Evolutionary conservation across 2,113 vertebrate species (phyloP).

Genomic region (Amia ocellicauda): DNA sequence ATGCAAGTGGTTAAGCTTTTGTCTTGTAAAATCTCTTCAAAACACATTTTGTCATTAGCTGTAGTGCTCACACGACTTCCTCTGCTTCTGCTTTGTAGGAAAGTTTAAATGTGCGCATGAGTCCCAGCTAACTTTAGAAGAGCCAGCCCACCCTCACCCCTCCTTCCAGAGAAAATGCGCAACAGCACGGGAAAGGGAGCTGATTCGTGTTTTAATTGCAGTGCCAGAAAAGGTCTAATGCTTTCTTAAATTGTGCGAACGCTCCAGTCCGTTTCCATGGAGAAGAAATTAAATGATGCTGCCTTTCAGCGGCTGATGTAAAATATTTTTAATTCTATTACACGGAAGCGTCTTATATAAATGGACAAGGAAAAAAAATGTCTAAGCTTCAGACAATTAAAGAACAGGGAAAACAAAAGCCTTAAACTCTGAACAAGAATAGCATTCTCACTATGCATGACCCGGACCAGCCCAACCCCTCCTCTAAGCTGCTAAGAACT

Average conservation of each 20-base stretch:
- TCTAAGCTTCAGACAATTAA: constrained; percentile 12
- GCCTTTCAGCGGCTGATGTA: constrained; percentile 19
- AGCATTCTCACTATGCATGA: constrained; percentile 12
- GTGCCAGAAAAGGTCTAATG: too few relatives aligned
- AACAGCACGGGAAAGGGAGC: neutral
- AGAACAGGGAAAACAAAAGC: neutral
- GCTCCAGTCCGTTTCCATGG: constrained; percentile 18
- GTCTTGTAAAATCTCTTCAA: too few relatives aligned
- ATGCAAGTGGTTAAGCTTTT: too few relatives aligned
- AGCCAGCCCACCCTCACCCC: too few relatives aligned
- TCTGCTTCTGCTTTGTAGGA: too few relatives aligned
- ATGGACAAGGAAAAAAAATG: constrained; percentile 4
- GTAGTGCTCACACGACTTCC: too few relatives aligned
- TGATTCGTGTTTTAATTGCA: neutral
- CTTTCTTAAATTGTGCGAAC: too few relatives aligned
- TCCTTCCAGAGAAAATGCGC: neutral
- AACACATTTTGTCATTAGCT: too few relatives aligned
- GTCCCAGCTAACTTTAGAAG: too few relatives aligned
- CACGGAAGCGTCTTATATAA: constrained; percentile 1
- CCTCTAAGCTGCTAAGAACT: constrained; percentile 18
- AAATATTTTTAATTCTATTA: constrained; percentile 11
- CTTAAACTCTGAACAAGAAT: constrained; percentile 10
- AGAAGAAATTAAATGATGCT: constrained; percentile 21
- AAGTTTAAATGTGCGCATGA: too few relatives aligned
- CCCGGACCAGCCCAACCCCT: constrained; percentile 6